phyloP scores from a whole-genome alignment of 2,113 vertebrate species.

The Eulemur rufifrons region DNA sequence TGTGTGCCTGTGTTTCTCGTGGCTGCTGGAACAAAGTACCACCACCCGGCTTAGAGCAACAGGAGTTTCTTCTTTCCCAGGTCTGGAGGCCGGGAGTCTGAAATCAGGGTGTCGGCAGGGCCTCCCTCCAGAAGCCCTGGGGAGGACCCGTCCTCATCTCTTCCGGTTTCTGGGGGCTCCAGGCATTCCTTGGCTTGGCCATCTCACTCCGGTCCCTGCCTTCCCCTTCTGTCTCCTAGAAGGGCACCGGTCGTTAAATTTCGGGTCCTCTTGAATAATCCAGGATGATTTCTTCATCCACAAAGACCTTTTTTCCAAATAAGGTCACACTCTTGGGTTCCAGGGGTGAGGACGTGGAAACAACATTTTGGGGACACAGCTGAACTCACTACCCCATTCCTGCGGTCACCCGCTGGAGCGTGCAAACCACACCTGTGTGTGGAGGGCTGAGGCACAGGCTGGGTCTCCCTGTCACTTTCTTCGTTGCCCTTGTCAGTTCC shows the following conservation, averaged over 20 bases:
- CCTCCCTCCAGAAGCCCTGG: neutral
- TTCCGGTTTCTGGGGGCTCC: neutral
- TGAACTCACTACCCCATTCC: neutral
- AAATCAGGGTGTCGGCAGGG: neutral
- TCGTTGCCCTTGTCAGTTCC: neutral
- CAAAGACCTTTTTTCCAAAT: neutral
- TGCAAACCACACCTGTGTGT: too few species aligned
- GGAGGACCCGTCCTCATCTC: neutral
- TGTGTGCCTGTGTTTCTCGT: neutral
- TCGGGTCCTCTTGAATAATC: neutral
- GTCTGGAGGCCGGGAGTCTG: neutral
- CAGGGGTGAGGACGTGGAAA: neutral
- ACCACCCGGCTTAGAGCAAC: neutral
- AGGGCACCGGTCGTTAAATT: neutral
- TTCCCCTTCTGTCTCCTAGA: neutral
- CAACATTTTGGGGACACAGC: neutral
- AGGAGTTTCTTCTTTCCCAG: neutral
- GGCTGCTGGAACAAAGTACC: neutral
- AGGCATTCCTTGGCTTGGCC: fast-evolving
- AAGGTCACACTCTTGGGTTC: neutral
- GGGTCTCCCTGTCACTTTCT: neutral
- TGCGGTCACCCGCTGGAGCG: neutral
- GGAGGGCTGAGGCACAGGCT: too few species aligned
- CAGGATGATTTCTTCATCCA: neutral
- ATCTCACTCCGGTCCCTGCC: neutral